phyloP scores from a whole-genome alignment of 2,113 vertebrate genomes.

The Cochlearius cochlearius region DNA sequence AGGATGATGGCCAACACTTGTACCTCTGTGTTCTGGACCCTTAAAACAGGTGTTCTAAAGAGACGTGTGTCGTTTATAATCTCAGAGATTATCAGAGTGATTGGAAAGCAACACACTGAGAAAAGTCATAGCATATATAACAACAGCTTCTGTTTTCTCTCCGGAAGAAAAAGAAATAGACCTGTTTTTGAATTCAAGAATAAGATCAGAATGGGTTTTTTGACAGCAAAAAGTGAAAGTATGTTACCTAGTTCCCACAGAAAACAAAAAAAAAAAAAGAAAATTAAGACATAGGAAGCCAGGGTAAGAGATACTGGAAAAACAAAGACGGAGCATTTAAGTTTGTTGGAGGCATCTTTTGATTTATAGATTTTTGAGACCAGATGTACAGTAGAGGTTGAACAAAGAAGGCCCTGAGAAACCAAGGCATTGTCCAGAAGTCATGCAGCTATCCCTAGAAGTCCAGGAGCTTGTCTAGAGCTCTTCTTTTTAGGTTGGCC shows the following conservation, averaged over 20 bases:
- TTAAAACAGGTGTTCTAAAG: background rate
- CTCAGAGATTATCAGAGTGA: background rate
- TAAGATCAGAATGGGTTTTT: background rate
- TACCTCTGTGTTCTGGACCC: background rate
- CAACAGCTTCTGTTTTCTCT: background rate
- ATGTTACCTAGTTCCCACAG: background rate
- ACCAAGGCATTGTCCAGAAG: background rate
- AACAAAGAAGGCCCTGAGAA: background rate
- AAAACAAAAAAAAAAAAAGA: background rate
- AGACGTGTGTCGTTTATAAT: background rate
- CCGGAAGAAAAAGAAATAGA: background rate
- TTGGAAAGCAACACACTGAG: accelerated
- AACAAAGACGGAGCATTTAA: background rate
- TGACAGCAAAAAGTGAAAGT: background rate
- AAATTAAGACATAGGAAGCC: background rate
- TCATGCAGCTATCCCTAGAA: background rate
- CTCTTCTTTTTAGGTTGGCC: background rate
- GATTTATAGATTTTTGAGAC: background rate
- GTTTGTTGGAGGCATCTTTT: background rate
- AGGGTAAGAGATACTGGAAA: background rate
- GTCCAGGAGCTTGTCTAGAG: background rate
- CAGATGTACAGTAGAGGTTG: background rate
- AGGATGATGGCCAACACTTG: background rate
- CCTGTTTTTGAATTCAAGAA: background rate
- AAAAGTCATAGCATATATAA: background rate